phyloP scores from a whole-genome alignment of 2,113 vertebrate species.

The Atlantisia rogersi region DNA sequence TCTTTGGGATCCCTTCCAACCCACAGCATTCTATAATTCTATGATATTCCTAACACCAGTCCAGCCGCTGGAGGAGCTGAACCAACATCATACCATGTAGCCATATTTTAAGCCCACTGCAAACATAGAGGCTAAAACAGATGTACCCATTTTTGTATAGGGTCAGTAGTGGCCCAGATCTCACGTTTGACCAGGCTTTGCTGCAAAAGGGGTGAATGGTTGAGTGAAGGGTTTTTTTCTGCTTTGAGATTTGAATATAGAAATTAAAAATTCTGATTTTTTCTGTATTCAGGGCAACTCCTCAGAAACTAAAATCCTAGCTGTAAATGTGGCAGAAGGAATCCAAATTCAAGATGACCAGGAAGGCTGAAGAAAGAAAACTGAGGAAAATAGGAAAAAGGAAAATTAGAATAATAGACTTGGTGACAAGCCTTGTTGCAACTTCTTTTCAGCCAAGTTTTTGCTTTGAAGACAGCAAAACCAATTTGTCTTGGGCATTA shows the following conservation, averaged over 20 bases:
- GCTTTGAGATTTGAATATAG: too few species aligned
- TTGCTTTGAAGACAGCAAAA: background rate
- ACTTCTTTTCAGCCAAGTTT: background rate
- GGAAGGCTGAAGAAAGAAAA: background rate
- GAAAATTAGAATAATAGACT: background rate
- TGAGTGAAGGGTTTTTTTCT: background rate
- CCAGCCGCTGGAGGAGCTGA: background rate
- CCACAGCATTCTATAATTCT: too few species aligned
- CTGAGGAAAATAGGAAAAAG: background rate
- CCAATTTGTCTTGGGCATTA: background rate
- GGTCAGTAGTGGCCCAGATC: background rate
- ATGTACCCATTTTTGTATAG: accelerated
- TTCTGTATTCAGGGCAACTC: background rate
- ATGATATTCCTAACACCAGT: background rate
- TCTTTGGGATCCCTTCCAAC: too few species aligned
- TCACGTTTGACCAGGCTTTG: background rate
- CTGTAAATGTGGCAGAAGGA: background rate
- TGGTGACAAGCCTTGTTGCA: background rate
- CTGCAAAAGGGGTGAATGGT: background rate
- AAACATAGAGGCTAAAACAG: background rate
- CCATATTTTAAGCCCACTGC: background rate
- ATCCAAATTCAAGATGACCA: background rate
- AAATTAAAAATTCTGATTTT: background rate
- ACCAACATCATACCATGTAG: background rate
- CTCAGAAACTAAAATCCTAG: background rate